Base-by-base conservation (phyloP, 2,888 invertebrate species). In the Ormia ochracea region DNA sequence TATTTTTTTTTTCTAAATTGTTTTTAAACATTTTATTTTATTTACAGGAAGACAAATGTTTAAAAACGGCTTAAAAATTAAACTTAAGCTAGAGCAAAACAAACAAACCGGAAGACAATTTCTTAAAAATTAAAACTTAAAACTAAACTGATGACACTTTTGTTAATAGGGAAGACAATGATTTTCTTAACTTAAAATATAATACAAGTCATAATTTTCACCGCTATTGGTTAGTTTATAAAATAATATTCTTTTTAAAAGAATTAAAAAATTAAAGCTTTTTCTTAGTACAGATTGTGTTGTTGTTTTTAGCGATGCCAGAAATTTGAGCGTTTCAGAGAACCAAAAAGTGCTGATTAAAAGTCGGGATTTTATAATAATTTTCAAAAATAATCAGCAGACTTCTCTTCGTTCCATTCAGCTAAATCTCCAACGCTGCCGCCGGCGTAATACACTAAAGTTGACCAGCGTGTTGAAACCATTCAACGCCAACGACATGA, bases 61-160 rank as follows among this genome's bases (percentile, higher is more conserved):
- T 48, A 63, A 78, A 59, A 50, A 28, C 17, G 5, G n/a, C n/a
- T 61, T 26, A 33, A 4, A 21, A 28, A 61, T 21, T 63, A 63
- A 33, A 61, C 19, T 59, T 43, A 58, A 70, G 58, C 19, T 68
- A 61, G 73, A 82, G 83, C 83, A 83, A 83, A 85, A 84, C 85
- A 85, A 85, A 85, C 85, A 85, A 84, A 85, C 84, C 85, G 83
- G 85, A 85, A 85, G 85, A 85, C 85, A 85, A 82, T 23, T 73
- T 83, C 83, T 83, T 73, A 83, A 82, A 56, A 66, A 79, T 69
- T 81, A 82, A 68, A 52, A 68, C 59, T 52, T 78, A 72, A 70
- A 59, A 45, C 41, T 79, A 72, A 59, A 61, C 50, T 78, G 2
- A 54, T 45, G 21, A 63, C 6, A 72, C 48, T 17, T 69, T 23